These are phyloP conservation scores for Babyrousa celebensis DNA, from an alignment of 2,797 vertebrate genomes.

Conservation along the genomic window DNA sequence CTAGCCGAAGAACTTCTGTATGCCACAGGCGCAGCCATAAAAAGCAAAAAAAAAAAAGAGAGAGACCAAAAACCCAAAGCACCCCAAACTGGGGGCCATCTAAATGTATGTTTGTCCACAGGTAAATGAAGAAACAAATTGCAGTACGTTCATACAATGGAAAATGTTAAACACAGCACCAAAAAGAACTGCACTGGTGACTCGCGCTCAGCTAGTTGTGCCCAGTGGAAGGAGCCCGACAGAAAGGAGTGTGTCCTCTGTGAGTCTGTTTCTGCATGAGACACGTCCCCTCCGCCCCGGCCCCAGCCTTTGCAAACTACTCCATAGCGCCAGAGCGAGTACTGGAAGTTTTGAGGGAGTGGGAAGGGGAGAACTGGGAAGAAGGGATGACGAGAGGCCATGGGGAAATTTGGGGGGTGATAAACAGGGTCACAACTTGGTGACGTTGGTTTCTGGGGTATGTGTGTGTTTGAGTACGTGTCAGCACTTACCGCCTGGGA, in stretches of 20 bases:
- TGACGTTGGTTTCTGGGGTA: not conserved
- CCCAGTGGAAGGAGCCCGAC: not conserved
- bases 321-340: not conserved
- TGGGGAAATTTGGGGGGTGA: not conserved
- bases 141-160: not conserved
- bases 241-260: not conserved
- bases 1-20: no score
- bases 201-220: not conserved
- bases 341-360: not conserved
- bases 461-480: not conserved
- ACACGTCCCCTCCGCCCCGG: not conserved
- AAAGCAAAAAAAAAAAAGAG: no score
- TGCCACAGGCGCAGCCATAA: no score
- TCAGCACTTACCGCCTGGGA: not conserved
- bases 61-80: no score
- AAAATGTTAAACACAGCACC: not conserved
- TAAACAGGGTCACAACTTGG: not conserved
- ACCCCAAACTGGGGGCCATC: not conserved
- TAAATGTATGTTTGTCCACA: not conserved
- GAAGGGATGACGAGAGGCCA: not conserved
- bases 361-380: not conserved
- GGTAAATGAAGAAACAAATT: constrained; percentile 8
- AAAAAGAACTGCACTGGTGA: not conserved
- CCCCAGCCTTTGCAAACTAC: not conserved
- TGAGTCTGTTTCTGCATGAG: not conserved